Conservation (phyloP, 1,140 invertebrate genomes). For the roundworm (Caenorhabditis elegans) region WBcel235 BX284604.4:666001-666500, state of each 20-base stretch:
- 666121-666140: constrained; percentile 26
- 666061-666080: constrained; percentile 36
- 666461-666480: not conserved
- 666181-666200: no score
- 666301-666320: constrained; percentile 7
- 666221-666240: not conserved
- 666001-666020: no score
- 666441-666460: no score
- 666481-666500: constrained; percentile 1
- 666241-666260: constrained; percentile 30
- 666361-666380: no score
- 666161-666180: not conserved
- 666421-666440: not conserved
- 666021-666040: no score
- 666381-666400: no score
- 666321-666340: not conserved
- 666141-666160: constrained; percentile 31
- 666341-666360: no score
- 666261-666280: constrained; percentile 38
- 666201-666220: not conserved
- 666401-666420: no score
- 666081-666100: constrained; percentile 31
- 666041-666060: no score
- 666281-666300: constrained; percentile 24
- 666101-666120: constrained; percentile 34